These are phyloP conservation scores for Phrynocephalus vlangalii DNA, from an alignment of 2,797 vertebrate species.

Conservation along the genomic window DNA sequence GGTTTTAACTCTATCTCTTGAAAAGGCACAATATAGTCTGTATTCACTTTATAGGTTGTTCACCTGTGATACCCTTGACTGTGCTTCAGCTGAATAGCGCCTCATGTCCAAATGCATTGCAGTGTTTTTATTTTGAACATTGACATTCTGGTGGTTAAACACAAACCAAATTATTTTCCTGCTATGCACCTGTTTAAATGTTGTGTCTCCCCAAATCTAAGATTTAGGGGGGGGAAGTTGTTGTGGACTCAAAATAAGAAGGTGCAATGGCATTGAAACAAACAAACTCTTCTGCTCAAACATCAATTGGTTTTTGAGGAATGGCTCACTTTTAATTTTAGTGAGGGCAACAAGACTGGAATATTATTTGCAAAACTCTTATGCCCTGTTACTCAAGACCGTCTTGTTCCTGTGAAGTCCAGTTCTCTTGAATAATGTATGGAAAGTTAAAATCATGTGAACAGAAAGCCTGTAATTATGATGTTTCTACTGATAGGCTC, in stretches of 20 bases:
- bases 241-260: background rate
- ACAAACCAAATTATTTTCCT: constrained; percentile 15
- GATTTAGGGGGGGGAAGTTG: background rate
- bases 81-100: background rate
- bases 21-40: background rate
- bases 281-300: background rate
- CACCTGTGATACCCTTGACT: constrained; percentile 7
- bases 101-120: constrained; percentile 45
- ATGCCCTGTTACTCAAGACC: background rate
- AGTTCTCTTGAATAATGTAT: background rate
- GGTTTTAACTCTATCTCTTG: background rate
- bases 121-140: constrained; percentile 54
- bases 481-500: background rate
- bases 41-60: background rate
- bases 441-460: background rate
- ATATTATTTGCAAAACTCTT: background rate
- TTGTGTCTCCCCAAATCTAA: background rate
- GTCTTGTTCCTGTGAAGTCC: background rate
- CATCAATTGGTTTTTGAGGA: background rate
- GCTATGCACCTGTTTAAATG: background rate
- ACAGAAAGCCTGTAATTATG: background rate
- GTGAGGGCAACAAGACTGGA: background rate
- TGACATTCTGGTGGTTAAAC: constrained; percentile 18
- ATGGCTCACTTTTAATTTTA: background rate
- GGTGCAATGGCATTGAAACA: background rate